Evolutionary conservation across 1,140 invertebrate genomes (phyloP).

Genomic region (Macrosteles quadrilineatus): DNA sequence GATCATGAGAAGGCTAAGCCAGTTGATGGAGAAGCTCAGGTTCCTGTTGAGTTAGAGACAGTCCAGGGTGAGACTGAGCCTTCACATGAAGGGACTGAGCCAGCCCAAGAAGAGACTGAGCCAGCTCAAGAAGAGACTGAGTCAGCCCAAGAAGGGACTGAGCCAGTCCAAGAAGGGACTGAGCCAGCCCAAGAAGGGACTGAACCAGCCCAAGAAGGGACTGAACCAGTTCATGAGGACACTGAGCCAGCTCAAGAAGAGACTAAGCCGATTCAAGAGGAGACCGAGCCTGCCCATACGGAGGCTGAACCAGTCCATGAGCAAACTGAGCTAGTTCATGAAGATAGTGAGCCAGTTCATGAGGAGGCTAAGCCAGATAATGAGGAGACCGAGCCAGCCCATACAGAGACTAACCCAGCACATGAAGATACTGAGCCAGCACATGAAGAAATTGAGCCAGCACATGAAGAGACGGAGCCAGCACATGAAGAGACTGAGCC

Average conservation of each 20-base stretch:
- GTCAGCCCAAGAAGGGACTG: slow-evolving; percentile 36
- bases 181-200: slow-evolving; percentile 32
- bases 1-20: slow-evolving; percentile 34
- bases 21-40: slow-evolving; percentile 30
- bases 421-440: too few species aligned
- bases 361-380: slow-evolving; percentile 12
- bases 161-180: slow-evolving; percentile 32
- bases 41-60: slow-evolving; percentile 30
- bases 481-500: neutral
- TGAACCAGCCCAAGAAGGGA: neutral
- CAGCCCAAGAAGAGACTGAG: too few species aligned
- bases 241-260: slow-evolving; percentile 31
- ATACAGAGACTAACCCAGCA: neutral
- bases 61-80: slow-evolving; percentile 24
- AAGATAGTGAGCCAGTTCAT: slow-evolving; percentile 24
- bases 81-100: slow-evolving; percentile 35
- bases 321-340: slow-evolving; percentile 35
- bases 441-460: too few species aligned
- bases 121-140: slow-evolving; percentile 36
- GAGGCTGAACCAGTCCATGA: slow-evolving; percentile 31
- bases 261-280: slow-evolving; percentile 31
- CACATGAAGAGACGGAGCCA: slow-evolving; percentile 21
- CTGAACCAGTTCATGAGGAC: slow-evolving; percentile 32
- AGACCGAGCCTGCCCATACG: slow-evolving; percentile 33
- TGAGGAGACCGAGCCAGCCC: slow-evolving; percentile 32